Base-by-base conservation (phyloP, 2,888 invertebrate species). In the Athripsodes cinereus region DNA sequence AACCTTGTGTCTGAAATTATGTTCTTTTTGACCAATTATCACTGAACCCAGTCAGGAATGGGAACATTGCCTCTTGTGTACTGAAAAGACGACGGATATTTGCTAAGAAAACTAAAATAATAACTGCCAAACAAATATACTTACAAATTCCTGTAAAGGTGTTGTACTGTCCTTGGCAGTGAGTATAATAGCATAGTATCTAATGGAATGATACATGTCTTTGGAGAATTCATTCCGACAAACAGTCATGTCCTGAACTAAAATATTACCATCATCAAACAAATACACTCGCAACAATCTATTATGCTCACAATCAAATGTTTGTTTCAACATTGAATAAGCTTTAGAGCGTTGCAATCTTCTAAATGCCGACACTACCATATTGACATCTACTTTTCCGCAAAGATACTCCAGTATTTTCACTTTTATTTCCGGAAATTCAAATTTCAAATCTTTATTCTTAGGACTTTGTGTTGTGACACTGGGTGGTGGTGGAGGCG, bases 341-440 rank as follows among this genome's bases (percentile, higher is more conserved):
- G 57, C 46, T 16, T 57, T 57, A 18, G 50, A 19, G 16, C 44
- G 52, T 6, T 51, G 51, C 10, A 57, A 26, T n/a, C 57, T 52
- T 11, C 57, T 40, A 31, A 52, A 51, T 1, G 57, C 52, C 22
- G 57, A 52, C 6, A 57, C 22, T 31, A 57, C 21, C 2, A 51
- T 52, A 22, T 52, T 44, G 16, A 31, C 20, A n/a, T 57, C 47
- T 21, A 57, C 57, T 21, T 57, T 57, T 16, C 51, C 57, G 18
- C 57, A 51, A 6, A 57, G 21, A 49, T 57, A 57, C 19, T 57
- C 57, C 11, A 57, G 22, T 10, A 57, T 57, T 31, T 52, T 57
- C 13, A 51, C 44, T 47, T 57, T 57, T 13, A 57, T 57, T 5
- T 47, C 52, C 1, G 11, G 22, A 26, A 51, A 57, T 8, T 50